Base-by-base conservation (phyloP, 1,140 invertebrate genomes). In the Sitobion miscanthi region DNA sequence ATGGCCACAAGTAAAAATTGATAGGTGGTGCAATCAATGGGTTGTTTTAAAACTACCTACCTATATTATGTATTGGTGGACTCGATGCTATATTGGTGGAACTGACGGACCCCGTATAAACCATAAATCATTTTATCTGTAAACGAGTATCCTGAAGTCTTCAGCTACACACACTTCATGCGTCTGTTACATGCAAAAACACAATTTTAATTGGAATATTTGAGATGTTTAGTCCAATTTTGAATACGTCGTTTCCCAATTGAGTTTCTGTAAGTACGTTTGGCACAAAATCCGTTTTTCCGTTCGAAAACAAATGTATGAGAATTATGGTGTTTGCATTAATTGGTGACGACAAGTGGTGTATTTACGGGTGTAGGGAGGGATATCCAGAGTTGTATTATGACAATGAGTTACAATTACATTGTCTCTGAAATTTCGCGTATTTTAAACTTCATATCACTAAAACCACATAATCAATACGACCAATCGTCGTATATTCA, bases 141-240 rank as follows among this genome's bases (percentile, higher is more conserved):
- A 52, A 52, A 52, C 17, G 52, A 52, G 1, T 21, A 4, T 3
- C 52, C 4, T 20, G 47, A 49, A 49, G 47, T 17, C 47, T 14
- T 14, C 69, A 25, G 17, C 20, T 17, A 23, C 21, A 23, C 38
- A 45, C 1, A 14, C 0, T n/a, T 1, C 11, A 23, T 23, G 2
- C 85, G 1, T 30, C 47, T 35, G 35, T 42, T 88, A 38, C 20
- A 77, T 52, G 7, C 49, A 49, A 47, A 11, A 90, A 90, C 88
- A 62, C 35, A 62, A 62, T 90, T 90, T 90, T 42, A 90, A 90
- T 90, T 90, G 88, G 88, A 90, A 90, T 62, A 90, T 90, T 62
- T 62, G 2, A 62, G 23, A 8, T 62, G 30, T 90, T 90, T 90
- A 90, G 88, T 62, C 88, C 54, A 62, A 88, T 88, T 90, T 54